Percentiles rank a stretch among this genome's conserved stretches.
phyloP scores from a whole-genome alignment of 1,140 invertebrate genomes.

The Nymphalis io region DNA sequence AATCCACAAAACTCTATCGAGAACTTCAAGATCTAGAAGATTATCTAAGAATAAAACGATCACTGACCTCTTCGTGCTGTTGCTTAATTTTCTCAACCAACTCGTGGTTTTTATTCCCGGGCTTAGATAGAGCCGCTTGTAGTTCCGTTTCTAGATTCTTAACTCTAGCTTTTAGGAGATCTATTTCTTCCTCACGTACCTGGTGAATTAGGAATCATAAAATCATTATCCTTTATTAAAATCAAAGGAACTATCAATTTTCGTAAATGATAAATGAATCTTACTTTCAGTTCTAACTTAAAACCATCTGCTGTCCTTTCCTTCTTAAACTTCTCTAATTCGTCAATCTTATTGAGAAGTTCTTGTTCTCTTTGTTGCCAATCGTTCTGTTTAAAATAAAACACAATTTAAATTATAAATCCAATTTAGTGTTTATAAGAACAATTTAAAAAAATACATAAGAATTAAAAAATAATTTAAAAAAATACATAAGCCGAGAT shows the following conservation, averaged over 20 bases:
- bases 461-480: no score
- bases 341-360: slow-evolving; percentile 70
- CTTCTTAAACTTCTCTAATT: slow-evolving; percentile 65
- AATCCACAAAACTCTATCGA: no score
- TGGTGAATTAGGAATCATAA: slow-evolving; percentile 40
- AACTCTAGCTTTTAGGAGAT: slow-evolving; percentile 71
- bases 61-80: slow-evolving; percentile 75
- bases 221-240: no score
- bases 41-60: not conserved
- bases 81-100: slow-evolving; percentile 77
- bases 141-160: slow-evolving; percentile 75
- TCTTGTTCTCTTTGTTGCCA: slow-evolving; percentile 68
- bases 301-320: slow-evolving; percentile 65
- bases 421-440: no score
- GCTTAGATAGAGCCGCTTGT: slow-evolving; percentile 72
- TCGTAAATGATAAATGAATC: slow-evolving; percentile 1
- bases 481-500: no score
- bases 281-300: slow-evolving; percentile 69
- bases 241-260: not conserved
- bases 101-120: slow-evolving; percentile 76
- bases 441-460: no score
- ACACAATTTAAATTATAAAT: not conserved
- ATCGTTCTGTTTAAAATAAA: slow-evolving; percentile 50
- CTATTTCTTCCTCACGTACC: slow-evolving; percentile 77
- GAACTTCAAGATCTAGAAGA: no score